A percentile compares a stretch with the other conserved stretches of the same genome.
phyloP scores from a whole-genome alignment of 2,797 vertebrate genomes.

The Semaprochilodus insignis region DNA sequence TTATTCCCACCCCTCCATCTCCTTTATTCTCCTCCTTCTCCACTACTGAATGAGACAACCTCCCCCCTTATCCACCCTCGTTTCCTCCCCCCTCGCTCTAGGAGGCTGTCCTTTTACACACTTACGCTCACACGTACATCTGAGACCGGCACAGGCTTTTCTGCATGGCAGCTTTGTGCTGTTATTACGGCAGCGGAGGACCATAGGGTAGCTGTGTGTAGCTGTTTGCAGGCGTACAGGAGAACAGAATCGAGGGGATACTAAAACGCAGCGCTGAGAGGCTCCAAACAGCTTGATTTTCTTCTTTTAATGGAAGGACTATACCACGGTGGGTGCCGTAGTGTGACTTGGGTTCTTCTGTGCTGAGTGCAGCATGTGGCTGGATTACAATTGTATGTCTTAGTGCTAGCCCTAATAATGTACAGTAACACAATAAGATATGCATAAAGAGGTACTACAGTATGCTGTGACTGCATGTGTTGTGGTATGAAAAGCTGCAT shows the following conservation, averaged over 20 bases:
- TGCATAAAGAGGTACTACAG: no score
- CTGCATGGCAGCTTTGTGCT: slow-evolving; percentile 33
- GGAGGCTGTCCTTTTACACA: slow-evolving; percentile 40
- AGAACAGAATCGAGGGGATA: slow-evolving; percentile 8
- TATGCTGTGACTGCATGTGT: neutral
- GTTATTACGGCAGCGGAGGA: slow-evolving; percentile 26
- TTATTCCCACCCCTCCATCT: slow-evolving; percentile 37
- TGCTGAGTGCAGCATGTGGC: neutral
- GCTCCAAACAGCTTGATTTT: slow-evolving; percentile 5
- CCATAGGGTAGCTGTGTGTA: slow-evolving; percentile 21
- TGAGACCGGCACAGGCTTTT: slow-evolving; percentile 29
- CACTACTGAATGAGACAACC: slow-evolving; percentile 47
- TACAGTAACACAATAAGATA: neutral
- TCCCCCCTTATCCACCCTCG: slow-evolving; percentile 7
- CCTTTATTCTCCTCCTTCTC: slow-evolving; percentile 33
- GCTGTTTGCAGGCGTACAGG: neutral
- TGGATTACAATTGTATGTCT: neutral
- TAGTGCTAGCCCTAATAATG: neutral
- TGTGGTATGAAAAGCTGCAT: neutral
- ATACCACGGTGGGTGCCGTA: slow-evolving; percentile 62
- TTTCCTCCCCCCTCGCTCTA: slow-evolving; percentile 27
- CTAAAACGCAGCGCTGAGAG: slow-evolving; percentile 5
- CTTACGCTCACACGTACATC: slow-evolving; percentile 20
- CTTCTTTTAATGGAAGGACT: slow-evolving; percentile 64
- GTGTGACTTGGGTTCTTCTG: neutral